Percentiles rank a stretch among this genome's conserved stretches.
Conservation (phyloP, 2,797 vertebrate genomes). For the Botia kubotai region DNA sequence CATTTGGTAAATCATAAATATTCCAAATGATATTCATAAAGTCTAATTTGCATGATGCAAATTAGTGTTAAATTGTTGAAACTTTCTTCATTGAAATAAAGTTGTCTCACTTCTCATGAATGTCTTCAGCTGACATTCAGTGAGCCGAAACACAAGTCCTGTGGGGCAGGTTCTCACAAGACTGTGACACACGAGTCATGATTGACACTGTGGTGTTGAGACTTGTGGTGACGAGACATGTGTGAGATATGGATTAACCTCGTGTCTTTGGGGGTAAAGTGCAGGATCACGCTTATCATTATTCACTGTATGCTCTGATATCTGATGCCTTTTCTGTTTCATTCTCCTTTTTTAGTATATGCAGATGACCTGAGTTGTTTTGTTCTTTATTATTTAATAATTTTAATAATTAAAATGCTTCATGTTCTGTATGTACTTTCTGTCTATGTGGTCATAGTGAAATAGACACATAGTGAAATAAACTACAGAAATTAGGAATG, state of each 20-base stretch:
- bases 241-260: conserved; percentile 59
- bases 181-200: conserved; percentile 43
- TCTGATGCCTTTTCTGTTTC: neutral
- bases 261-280: conserved; percentile 54
- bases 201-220: conserved; percentile 49
- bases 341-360: neutral
- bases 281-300: conserved; percentile 35
- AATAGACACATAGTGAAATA: no score
- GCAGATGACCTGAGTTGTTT: neutral
- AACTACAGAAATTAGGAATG: no score
- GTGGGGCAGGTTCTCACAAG: neutral
- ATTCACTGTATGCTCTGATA: conserved; percentile 26
- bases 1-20: no score
- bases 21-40: neutral
- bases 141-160: neutral
- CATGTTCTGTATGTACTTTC: no score
- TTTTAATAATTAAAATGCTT: no score
- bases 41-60: no score
- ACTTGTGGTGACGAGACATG: conserved; percentile 43
- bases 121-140: neutral
- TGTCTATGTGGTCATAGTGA: no score
- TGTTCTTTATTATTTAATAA: no score
- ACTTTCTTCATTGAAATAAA: neutral
- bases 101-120: neutral
- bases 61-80: neutral